Evolutionary conservation across 2,113 vertebrate genomes (phyloP).

Genomic region (Limnothrissa miodon): DNA sequence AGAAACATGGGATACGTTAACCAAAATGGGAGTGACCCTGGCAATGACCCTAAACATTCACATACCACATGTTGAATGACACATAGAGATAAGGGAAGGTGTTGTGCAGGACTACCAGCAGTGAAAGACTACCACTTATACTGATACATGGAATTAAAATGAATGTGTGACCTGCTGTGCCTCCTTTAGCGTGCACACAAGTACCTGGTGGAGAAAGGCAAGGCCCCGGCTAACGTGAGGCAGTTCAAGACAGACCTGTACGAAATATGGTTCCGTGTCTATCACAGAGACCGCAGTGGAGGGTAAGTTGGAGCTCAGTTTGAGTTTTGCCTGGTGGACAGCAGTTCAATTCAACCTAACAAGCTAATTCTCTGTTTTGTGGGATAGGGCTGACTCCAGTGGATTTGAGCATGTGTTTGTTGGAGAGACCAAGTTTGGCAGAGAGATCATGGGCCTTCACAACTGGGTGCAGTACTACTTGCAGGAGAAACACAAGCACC

Average conservation of each 20-base stretch:
- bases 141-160: neutral
- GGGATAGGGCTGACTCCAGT: constrained; percentile 77
- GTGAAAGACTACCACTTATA: neutral
- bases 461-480: constrained; percentile 89
- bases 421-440: constrained; percentile 75
- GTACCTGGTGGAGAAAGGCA: constrained; percentile 73
- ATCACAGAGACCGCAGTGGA: constrained; percentile 69
- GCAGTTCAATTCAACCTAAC: neutral
- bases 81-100: neutral
- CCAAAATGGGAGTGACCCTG: neutral
- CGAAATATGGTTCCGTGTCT: constrained; percentile 84
- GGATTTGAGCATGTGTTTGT: constrained; percentile 89
- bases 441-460: constrained; percentile 79
- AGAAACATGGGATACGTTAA: neutral
- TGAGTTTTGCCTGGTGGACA: neutral
- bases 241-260: constrained; percentile 81
- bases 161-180: neutral
- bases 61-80: neutral
- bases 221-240: constrained; percentile 55
- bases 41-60: neutral
- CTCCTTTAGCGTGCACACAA: constrained; percentile 70
- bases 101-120: too few relatives aligned
- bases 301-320: constrained; percentile 63
- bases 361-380: neutral
- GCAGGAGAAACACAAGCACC: constrained; percentile 76